Conservation (phyloP, 2,113 vertebrate genomes). For the Setophaga petechia region DNA sequence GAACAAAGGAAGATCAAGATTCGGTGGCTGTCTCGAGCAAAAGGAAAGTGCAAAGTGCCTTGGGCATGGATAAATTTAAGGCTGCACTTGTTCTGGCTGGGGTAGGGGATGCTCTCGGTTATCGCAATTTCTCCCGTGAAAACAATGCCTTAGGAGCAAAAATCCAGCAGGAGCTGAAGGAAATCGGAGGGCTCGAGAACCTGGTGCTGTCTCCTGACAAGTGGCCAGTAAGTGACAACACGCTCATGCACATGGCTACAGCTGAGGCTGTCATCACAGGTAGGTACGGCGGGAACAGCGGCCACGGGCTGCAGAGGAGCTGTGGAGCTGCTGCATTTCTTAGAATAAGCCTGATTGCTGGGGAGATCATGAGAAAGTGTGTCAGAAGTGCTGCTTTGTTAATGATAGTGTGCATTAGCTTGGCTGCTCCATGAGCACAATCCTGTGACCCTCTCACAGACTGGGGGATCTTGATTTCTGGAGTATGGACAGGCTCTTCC, state of each 20-base stretch:
- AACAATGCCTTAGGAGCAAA: slow-evolving; percentile 78
- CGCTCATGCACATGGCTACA: slow-evolving; percentile 92
- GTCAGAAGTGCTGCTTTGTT: not conserved
- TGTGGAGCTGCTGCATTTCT: not conserved
- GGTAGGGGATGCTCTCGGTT: slow-evolving; percentile 89
- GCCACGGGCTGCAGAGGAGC: not conserved
- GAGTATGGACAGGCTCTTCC: not conserved
- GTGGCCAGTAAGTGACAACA: slow-evolving; percentile 92
- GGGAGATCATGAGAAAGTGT: not conserved
- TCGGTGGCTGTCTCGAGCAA: not conserved
- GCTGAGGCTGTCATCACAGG: slow-evolving; percentile 91
- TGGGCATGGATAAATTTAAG: slow-evolving; percentile 90
- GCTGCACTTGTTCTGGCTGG: slow-evolving; percentile 87
- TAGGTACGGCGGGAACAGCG: slow-evolving; percentile 35
- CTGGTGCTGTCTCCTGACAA: slow-evolving; percentile 83
- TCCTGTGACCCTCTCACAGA: not conserved
- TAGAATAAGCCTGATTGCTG: not conserved
- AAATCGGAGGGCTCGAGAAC: slow-evolving; percentile 82
- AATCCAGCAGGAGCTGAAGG: slow-evolving; percentile 85
- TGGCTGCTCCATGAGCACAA: not conserved
- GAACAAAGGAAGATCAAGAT: slow-evolving; percentile 49
- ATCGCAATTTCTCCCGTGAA: slow-evolving; percentile 81
- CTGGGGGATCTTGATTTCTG: not conserved
- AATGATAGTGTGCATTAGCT: not conserved
- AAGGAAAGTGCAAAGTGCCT: not conserved